Conservation (phyloP, 1,140 invertebrate genomes). For the Drosophila sucinea region DNA sequence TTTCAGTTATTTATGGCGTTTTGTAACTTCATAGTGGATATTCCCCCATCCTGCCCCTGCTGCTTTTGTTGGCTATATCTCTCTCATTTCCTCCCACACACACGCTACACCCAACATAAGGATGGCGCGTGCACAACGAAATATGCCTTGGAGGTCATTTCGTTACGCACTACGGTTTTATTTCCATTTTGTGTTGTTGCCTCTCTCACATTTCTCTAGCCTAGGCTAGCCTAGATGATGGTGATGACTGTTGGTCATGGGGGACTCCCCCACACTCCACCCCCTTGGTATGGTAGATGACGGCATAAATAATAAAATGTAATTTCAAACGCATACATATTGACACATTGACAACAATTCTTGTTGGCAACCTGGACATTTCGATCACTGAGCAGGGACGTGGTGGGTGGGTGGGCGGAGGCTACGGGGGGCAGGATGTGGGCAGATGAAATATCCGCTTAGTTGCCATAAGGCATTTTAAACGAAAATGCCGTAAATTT, state of each 20-base stretch:
- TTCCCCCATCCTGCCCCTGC: background rate
- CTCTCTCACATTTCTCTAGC: slow-evolving; percentile 37
- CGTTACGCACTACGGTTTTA: slow-evolving; percentile 68
- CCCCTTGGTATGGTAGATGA: slow-evolving; percentile 33
- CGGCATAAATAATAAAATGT: slow-evolving; percentile 71
- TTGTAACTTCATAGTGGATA: background rate
- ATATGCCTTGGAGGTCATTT: slow-evolving; percentile 66
- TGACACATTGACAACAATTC: slow-evolving; percentile 63
- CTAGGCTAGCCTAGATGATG: background rate
- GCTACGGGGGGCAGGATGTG: background rate
- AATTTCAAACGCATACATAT: slow-evolving; percentile 65
- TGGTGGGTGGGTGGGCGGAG: background rate
- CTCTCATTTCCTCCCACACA: background rate
- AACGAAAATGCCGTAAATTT: slow-evolving; percentile 54
- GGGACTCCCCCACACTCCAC: slow-evolving; percentile 27
- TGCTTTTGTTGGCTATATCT: slow-evolving; percentile 1
- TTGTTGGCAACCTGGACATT: slow-evolving; percentile 30
- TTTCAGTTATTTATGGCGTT: slow-evolving; percentile 32
- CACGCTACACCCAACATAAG: slow-evolving; percentile 12
- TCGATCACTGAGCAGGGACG: slow-evolving; percentile 20
- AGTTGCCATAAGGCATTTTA: slow-evolving; percentile 35
- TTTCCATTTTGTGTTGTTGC: slow-evolving; percentile 6
- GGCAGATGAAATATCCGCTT: slow-evolving; percentile 19
- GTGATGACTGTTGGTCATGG: background rate
- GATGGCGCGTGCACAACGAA: slow-evolving; percentile 62